phyloP scores from a whole-genome alignment of 2,113 vertebrate species.

The Toxotes jaculatrix region DNA sequence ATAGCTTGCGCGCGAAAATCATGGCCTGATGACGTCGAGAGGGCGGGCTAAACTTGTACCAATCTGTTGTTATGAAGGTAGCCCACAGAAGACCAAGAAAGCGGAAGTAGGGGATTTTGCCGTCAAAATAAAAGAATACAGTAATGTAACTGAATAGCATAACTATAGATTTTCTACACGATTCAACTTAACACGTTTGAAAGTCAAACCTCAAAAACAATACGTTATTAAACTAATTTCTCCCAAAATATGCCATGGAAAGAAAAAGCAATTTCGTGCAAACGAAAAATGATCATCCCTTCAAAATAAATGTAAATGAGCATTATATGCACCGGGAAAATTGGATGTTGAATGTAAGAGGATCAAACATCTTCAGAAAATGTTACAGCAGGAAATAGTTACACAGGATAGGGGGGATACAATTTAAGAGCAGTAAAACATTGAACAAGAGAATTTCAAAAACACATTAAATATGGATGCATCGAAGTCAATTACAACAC shows the following conservation, averaged over 20 bases:
- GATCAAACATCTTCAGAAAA: not conserved
- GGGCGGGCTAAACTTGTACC: constrained; percentile 38
- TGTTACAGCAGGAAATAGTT: not conserved
- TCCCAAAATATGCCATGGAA: not conserved
- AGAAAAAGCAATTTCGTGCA: not conserved
- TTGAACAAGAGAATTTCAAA: not conserved
- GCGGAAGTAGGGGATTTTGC: constrained; percentile 24
- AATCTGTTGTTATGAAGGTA: constrained; percentile 33
- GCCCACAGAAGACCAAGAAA: not conserved
- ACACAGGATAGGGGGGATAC: not conserved
- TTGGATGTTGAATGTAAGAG: too few relatives aligned
- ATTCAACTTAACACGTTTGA: too few relatives aligned
- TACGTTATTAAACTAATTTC: not conserved
- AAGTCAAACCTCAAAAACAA: not conserved
- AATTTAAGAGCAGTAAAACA: not conserved
- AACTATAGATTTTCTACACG: too few relatives aligned
- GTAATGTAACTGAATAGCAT: not conserved
- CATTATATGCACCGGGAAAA: not conserved
- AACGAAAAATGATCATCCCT: not conserved
- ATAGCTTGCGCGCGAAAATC: constrained; percentile 77
- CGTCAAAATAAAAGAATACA: constrained; percentile 48
- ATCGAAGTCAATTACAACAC: not conserved
- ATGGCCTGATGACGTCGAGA: constrained; percentile 52
- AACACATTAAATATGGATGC: not conserved
- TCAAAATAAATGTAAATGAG: not conserved